Base-by-base conservation (phyloP, 2,113 vertebrate genomes). In the Rhynchomys soricoides region DNA sequence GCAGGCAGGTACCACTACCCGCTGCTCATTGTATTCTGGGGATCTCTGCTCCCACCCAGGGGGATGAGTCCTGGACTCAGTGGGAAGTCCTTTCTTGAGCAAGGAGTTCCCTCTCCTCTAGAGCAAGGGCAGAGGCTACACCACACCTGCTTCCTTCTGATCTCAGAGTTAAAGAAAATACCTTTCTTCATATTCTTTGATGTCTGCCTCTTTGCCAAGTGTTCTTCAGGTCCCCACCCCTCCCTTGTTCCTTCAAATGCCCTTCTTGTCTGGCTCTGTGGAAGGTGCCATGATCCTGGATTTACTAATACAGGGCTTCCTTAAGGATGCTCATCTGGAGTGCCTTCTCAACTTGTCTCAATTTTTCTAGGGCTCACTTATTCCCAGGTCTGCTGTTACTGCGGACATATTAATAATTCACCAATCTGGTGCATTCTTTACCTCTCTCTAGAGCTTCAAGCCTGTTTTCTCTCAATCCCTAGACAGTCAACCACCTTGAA, bases 171-270 rank as follows among this genome's bases (percentile, higher is more conserved):
- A 57, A 55, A 79, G 64, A 92, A 52, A 4, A 66, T 89, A 4
- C 91, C 57, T 17, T 50, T 91, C 86, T 59, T 43, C 5, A 9
- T 52, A 22, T 2, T 52, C 71, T 82, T 86, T 45, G 83, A n/a
- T 90, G 48, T 93, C 50, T 71, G 10, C 57, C 57, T 83, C 52
- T 78, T 45, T 31, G 11, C 5, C 40, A 50, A 15, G 29, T 19
- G 3, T 4, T 78, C 50, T 37, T 40, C 52, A 26, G 11, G 43
- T 29, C 31, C 22, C 6, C 4, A 1, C 8, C 9, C 8, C 37
- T 24, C n/a, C 17, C 4, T 62, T 0, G 0, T 52, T 11, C 11
- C 50, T 48, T 77, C 40, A 1, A 6, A 34, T 4, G 6, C 5
- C 11, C 15, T 83, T 85, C 68, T 89, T 37, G 0, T 40, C 40